These are phyloP conservation scores for Lithobates sylvaticus DNA, from an alignment of 2,797 vertebrate species.

Conservation along the genomic window DNA sequence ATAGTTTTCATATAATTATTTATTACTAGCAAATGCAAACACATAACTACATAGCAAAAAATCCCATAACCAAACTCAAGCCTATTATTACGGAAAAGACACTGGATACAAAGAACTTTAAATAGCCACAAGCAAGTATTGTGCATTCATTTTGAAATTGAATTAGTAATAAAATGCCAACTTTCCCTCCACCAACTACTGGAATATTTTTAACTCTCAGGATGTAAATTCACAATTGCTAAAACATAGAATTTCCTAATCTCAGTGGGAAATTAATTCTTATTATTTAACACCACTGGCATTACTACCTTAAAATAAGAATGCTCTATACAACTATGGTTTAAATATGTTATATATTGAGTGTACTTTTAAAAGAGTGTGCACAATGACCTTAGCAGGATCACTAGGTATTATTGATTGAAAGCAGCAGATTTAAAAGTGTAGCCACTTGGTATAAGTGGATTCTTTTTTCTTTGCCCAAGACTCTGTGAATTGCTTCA, in stretches of 20 bases:
- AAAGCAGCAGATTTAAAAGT: no score
- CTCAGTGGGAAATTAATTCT: neutral
- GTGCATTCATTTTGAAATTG: slow-evolving; percentile 32
- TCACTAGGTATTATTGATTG: no score
- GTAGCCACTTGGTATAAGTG: no score
- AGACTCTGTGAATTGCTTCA: no score
- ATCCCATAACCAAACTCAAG: no score
- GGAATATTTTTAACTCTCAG: slow-evolving; percentile 31
- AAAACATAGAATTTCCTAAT: slow-evolving; percentile 34
- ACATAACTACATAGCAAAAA: no score
- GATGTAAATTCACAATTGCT: slow-evolving; percentile 19
- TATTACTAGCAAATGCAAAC: no score
- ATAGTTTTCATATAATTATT: no score
- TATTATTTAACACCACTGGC: neutral
- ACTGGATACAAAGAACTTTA: slow-evolving; percentile 5
- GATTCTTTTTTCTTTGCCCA: no score
- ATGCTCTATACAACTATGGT: neutral
- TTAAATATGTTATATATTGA: neutral
- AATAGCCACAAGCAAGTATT: slow-evolving; percentile 10
- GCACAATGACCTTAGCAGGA: no score
- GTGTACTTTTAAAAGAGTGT: neutral
- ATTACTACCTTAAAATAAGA: neutral
- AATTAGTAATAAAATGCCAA: slow-evolving; percentile 31
- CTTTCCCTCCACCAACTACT: neutral
- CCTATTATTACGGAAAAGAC: slow-evolving; percentile 9